A percentile compares a stretch with the other conserved stretches of the same genome.
Conservation (phyloP, 23 tunicate species). For the Botrylloides violaceus region DNA sequence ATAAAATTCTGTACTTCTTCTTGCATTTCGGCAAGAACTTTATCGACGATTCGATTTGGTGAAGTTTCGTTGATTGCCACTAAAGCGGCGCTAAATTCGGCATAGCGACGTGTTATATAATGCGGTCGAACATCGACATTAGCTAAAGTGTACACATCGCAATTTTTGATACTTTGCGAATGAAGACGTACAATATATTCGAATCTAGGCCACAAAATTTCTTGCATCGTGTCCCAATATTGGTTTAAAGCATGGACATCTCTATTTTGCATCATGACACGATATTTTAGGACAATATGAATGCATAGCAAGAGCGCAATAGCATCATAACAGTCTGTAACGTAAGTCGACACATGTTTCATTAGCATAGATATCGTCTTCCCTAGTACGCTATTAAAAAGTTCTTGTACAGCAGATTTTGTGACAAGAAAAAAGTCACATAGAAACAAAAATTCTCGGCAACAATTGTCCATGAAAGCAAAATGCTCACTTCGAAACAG, state of each 20-base stretch:
- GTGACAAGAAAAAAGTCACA: slow-evolving; percentile 88
- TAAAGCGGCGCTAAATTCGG: slow-evolving; percentile 88
- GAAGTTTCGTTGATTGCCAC: slow-evolving; percentile 71
- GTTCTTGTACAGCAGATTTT: slow-evolving; percentile 46
- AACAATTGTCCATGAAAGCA: slow-evolving; percentile 70
- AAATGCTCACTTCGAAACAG: slow-evolving; percentile 76
- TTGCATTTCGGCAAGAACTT: slow-evolving; percentile 58
- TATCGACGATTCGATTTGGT: slow-evolving; percentile 63
- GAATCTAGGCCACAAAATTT: slow-evolving; percentile 91
- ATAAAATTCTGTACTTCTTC: slow-evolving; percentile 91
- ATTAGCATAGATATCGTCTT: slow-evolving; percentile 55
- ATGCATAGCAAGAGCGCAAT: slow-evolving; percentile 84
- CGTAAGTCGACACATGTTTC: slow-evolving; percentile 69
- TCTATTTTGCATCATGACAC: slow-evolving; percentile 63
- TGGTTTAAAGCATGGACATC: slow-evolving; percentile 56
- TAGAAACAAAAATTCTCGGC: slow-evolving; percentile 77
- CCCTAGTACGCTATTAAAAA: slow-evolving; percentile 65
- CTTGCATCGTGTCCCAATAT: slow-evolving; percentile 78
- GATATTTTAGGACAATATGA: slow-evolving; percentile 64
- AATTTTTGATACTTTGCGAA: slow-evolving; percentile 61
- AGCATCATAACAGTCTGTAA: slow-evolving; percentile 69
- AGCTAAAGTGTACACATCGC: slow-evolving; percentile 76
- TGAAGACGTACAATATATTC: slow-evolving; percentile 64
- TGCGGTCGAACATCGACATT: slow-evolving; percentile 87
- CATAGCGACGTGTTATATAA: slow-evolving; percentile 92